phyloP scores from a whole-genome alignment of 2,888 invertebrate species.

The Orthosia gothica region DNA sequence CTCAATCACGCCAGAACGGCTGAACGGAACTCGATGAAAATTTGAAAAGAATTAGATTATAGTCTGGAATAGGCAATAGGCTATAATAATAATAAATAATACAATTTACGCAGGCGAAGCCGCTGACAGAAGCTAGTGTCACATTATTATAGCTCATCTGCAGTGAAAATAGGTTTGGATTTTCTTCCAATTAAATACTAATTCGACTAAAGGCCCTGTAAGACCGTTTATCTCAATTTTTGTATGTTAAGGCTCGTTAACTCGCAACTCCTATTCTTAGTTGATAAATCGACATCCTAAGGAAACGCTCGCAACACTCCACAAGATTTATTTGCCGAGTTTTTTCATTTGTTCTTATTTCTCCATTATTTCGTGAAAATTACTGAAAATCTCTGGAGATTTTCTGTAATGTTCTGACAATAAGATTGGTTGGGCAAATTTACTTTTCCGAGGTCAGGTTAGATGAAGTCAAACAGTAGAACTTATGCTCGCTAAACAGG shows the following conservation, averaged over 20 bases:
- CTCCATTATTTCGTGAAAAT: slow-evolving; percentile 42
- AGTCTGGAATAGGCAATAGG: too few relatives aligned
- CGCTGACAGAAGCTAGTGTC: too few relatives aligned
- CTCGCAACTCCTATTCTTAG: slow-evolving; percentile 40
- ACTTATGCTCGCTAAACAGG: too few relatives aligned
- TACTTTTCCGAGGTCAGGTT: not conserved
- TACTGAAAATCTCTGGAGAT: slow-evolving; percentile 27
- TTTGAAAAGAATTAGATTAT: too few relatives aligned
- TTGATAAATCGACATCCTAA: slow-evolving; percentile 59
- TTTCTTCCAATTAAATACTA: slow-evolving; percentile 13
- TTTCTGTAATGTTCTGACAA: slow-evolving; percentile 16
- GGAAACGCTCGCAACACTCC: slow-evolving; percentile 52
- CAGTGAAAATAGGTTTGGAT: not conserved
- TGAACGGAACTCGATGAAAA: too few relatives aligned
- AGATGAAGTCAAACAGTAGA: too few relatives aligned
- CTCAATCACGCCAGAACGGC: too few relatives aligned
- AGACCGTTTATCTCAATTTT: slow-evolving; percentile 45
- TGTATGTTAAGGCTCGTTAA: slow-evolving; percentile 47
- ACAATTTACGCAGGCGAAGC: too few relatives aligned
- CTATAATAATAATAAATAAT: too few relatives aligned
- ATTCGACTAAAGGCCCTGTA: not conserved
- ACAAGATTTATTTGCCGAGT: slow-evolving; percentile 49
- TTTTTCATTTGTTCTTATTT: slow-evolving; percentile 59
- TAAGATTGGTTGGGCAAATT: slow-evolving; percentile 24
- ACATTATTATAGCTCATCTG: too few relatives aligned